Conservation (phyloP, 2,888 invertebrate species). For the Pteria penguin region DNA sequence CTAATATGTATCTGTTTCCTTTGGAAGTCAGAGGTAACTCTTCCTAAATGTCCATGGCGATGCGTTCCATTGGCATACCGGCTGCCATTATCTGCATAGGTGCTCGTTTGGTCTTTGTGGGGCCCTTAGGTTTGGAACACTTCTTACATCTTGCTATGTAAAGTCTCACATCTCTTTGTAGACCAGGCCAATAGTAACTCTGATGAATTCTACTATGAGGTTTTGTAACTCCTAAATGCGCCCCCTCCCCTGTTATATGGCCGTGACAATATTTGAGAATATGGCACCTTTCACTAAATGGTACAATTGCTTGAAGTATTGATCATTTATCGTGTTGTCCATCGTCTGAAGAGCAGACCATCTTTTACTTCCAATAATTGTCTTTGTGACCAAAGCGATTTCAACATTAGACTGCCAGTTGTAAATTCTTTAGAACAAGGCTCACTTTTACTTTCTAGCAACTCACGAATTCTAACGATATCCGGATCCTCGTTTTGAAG, state of each 20-base stretch:
- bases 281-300: background rate
- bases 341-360: slow-evolving; percentile 6
- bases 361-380: background rate
- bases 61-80: slow-evolving; percentile 19
- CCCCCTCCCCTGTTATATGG: slow-evolving; percentile 7
- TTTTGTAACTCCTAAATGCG: slow-evolving; percentile 13
- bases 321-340: background rate
- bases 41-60: slow-evolving; percentile 1
- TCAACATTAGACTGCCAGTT: background rate
- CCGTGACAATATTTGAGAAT: slow-evolving; percentile 12
- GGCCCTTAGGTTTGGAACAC: slow-evolving; percentile 18
- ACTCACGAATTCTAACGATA: background rate
- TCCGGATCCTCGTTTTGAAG: background rate
- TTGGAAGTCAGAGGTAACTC: slow-evolving; percentile 8
- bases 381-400: slow-evolving; percentile 18
- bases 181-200: slow-evolving; percentile 15
- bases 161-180: background rate
- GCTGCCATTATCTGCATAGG: slow-evolving; percentile 3
- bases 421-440: background rate
- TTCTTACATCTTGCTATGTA: slow-evolving; percentile 15
- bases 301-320: slow-evolving; percentile 11
- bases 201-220: background rate
- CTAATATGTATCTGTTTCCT: slow-evolving; percentile 19
- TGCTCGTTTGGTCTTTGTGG: background rate
- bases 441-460: background rate